Conservation (phyloP, 2,888 invertebrate species). For the Chouioia cunea region DNA sequence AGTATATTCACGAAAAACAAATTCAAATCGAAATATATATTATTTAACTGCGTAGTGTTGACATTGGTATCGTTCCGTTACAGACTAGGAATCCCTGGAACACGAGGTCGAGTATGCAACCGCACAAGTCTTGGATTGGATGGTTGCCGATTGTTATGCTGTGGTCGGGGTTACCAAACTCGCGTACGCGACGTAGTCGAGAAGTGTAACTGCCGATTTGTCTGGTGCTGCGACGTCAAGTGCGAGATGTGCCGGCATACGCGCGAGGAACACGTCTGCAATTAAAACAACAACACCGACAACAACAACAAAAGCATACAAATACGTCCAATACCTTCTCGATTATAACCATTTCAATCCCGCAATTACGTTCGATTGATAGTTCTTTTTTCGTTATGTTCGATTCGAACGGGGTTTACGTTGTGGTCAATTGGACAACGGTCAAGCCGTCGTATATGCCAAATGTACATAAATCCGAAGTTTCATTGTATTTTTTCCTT, state of each 20-base stretch:
- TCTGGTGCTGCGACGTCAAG: conserved; percentile 91
- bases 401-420: no score
- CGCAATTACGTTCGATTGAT: no score
- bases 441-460: conserved; percentile 48
- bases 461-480: conserved; percentile 52
- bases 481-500: conserved; percentile 45
- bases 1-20: conserved; percentile 68
- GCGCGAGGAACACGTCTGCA: conserved; percentile 88
- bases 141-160: conserved; percentile 88
- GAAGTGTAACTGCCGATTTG: conserved; percentile 90
- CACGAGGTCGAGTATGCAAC: conserved; percentile 86
- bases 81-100: conserved; percentile 86
- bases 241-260: conserved; percentile 86
- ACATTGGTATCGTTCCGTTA: conserved; percentile 51
- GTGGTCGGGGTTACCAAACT: conserved; percentile 90
- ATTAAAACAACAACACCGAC: conserved; percentile 70
- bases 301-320: no score
- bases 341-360: no score
- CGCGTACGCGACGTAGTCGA: conserved; percentile 85
- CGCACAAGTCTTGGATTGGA: conserved; percentile 87
- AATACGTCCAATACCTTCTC: no score
- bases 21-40: no score
- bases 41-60: no score
- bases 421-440: conserved; percentile 9
- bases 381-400: no score